A percentile compares a stretch with the other conserved stretches of the same genome.
Conservation (phyloP, 2,797 vertebrate genomes). For the Tadarida brasiliensis region DNA sequence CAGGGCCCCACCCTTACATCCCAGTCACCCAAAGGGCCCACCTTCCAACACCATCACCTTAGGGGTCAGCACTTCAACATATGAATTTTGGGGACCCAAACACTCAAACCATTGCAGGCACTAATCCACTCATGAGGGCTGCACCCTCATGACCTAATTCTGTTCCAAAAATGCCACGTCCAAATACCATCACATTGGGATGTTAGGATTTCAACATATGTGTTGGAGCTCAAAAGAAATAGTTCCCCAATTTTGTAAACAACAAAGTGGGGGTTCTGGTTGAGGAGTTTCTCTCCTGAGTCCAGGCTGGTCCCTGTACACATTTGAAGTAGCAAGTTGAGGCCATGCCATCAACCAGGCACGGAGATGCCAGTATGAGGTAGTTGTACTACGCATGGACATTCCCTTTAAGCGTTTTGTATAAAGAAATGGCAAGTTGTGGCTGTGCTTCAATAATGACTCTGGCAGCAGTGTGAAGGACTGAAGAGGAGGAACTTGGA, state of each 20-base stretch:
- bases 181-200: neutral
- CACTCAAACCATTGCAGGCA: neutral
- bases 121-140: neutral
- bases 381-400: neutral
- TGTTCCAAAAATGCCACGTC: neutral
- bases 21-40: no score
- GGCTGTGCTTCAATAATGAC: neutral
- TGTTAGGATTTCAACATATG: neutral
- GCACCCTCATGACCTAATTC: neutral
- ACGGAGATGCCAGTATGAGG: no score
- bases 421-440: neutral
- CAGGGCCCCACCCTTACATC: neutral
- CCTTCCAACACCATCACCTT: neutral
- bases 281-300: accelerated
- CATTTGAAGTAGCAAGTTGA: neutral
- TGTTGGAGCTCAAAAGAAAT: neutral
- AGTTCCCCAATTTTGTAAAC: neutral
- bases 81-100: neutral
- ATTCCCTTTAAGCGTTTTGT: neutral
- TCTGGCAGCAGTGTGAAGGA: accelerated
- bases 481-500: accelerated
- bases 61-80: neutral
- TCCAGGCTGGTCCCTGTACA: no score
- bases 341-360: accelerated
- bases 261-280: accelerated